These are phyloP conservation scores for Apotomis capreana DNA, from an alignment of 2,888 invertebrate species.

Conservation along the genomic window DNA sequence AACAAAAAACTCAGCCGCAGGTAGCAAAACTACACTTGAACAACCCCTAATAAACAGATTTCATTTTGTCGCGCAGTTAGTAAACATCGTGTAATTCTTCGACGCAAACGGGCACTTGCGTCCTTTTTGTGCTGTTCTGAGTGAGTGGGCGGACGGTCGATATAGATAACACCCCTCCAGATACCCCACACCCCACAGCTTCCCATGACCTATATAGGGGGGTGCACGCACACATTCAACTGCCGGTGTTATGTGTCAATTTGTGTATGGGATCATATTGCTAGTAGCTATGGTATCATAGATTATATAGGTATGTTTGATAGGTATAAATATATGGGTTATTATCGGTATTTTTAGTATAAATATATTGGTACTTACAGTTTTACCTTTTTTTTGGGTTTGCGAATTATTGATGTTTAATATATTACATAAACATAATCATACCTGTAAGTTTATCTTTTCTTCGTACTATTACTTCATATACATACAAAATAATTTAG, in stretches of 20 bases:
- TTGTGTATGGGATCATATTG: conserved; percentile 18
- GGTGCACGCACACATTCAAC: conserved; percentile 50
- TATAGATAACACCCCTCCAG: conserved; percentile 65
- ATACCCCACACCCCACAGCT: conserved; percentile 57
- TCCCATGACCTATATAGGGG: conserved; percentile 71
- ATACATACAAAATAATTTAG: no score
- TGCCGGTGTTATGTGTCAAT: conserved; percentile 20
- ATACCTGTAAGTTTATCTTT: no score
- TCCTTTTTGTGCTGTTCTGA: conserved; percentile 48
- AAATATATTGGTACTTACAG: no score
- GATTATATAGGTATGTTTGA: no score
- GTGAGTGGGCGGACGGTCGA: conserved; percentile 61
- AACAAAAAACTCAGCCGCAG: conserved; percentile 16
- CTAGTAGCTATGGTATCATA: not conserved
- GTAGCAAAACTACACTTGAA: conserved; percentile 8
- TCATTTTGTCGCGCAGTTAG: not conserved
- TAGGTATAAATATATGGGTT: no score
- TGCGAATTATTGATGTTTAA: no score
- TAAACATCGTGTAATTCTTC: not conserved
- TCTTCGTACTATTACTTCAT: no score
- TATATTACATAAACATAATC: no score
- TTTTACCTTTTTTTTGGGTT: no score
- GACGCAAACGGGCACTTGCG: not conserved
- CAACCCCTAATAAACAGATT: conserved; percentile 34
- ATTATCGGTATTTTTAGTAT: no score